Evolutionary conservation across 2,888 invertebrate species (phyloP).

Genomic region (Prostheceraeus crozeri): DNA sequence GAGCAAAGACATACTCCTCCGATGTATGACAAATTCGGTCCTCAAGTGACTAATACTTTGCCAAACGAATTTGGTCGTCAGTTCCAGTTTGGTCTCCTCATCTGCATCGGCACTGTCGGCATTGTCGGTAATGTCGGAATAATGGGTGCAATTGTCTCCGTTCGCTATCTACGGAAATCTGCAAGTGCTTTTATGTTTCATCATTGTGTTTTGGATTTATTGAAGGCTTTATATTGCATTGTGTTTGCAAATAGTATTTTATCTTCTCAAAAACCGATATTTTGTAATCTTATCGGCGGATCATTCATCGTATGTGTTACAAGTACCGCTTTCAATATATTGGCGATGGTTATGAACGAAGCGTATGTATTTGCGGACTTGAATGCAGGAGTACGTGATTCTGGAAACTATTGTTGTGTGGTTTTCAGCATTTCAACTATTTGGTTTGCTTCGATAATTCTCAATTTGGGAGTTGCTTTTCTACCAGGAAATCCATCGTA

Average conservation of each 20-base stretch:
- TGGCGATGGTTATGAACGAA: constrained; percentile 58
- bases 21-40: no score
- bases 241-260: constrained; percentile 49
- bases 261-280: constrained; percentile 43
- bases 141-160: constrained; percentile 44
- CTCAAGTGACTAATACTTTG: no score
- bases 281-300: constrained; percentile 74
- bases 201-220: constrained; percentile 50
- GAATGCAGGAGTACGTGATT: constrained; percentile 41
- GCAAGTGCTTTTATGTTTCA: constrained; percentile 51
- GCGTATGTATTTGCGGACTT: constrained; percentile 49
- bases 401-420: constrained; percentile 63
- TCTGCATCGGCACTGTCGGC: constrained; percentile 46
- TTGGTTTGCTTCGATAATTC: constrained; percentile 82
- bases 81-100: constrained; percentile 44
- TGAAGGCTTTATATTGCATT: constrained; percentile 51
- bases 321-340: constrained; percentile 80
- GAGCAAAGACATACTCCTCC: no score
- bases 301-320: constrained; percentile 78
- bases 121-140: constrained; percentile 46
- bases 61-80: no score
- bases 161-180: constrained; percentile 46
- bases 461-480: constrained; percentile 67
- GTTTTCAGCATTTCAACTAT: constrained; percentile 83
- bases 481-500: constrained; percentile 50